A percentile compares a stretch with the other conserved stretches of the same genome.
These are phyloP conservation scores for Mimachlamys varia DNA, from an alignment of 2,888 invertebrate genomes.

Conservation along the genomic window DNA sequence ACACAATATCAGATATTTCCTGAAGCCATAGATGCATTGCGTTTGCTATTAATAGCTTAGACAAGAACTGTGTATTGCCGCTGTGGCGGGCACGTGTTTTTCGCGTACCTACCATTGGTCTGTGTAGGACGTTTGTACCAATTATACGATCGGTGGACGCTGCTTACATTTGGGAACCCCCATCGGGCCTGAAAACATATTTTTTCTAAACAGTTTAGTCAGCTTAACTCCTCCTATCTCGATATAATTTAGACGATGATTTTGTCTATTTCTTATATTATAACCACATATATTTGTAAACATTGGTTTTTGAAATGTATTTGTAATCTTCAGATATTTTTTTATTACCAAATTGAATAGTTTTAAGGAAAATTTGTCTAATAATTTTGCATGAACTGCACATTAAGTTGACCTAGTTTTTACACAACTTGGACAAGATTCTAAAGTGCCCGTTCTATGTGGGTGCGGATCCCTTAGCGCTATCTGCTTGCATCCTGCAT, in stretches of 20 bases:
- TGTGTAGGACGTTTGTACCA: background rate
- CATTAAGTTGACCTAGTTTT: too few species aligned
- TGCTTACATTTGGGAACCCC: background rate
- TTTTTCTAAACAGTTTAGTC: background rate
- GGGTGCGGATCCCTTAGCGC: too few species aligned
- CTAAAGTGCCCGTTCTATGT: too few species aligned
- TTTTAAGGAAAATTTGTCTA: too few species aligned
- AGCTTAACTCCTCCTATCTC: background rate
- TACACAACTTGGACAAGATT: too few species aligned
- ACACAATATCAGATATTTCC: background rate
- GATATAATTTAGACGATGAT: background rate
- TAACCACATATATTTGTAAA: too few species aligned
- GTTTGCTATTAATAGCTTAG: background rate
- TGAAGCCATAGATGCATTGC: background rate
- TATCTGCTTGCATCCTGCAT: too few species aligned
- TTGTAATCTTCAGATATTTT: too few species aligned
- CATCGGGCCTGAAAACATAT: background rate
- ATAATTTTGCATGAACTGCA: too few species aligned
- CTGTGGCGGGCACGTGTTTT: background rate
- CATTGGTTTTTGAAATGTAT: too few species aligned
- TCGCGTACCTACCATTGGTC: background rate
- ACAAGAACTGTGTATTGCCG: background rate
- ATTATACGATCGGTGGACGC: constrained; percentile 12
- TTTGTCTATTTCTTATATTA: too few species aligned
- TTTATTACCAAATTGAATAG: too few species aligned